phyloP scores from a whole-genome alignment of 2,888 invertebrate species.

The Parnassius mnemosyne region DNA sequence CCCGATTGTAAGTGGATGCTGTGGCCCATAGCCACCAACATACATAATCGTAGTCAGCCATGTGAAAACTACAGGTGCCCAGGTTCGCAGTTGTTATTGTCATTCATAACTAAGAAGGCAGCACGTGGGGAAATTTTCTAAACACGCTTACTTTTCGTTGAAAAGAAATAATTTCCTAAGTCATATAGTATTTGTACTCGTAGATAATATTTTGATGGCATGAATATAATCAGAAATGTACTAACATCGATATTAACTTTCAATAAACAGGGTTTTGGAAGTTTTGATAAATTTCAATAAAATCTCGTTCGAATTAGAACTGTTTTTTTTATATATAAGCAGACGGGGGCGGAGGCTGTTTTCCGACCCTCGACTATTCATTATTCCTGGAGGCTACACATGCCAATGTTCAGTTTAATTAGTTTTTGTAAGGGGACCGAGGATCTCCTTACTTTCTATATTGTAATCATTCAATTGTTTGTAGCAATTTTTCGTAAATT shows the following conservation, averaged over 20 bases:
- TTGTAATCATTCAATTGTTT: slow-evolving; percentile 43
- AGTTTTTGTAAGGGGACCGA: slow-evolving; percentile 62
- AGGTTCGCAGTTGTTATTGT: slow-evolving; percentile 36
- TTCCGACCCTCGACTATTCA: no score
- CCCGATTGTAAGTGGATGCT: no score
- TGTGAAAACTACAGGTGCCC: slow-evolving; percentile 28
- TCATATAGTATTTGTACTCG: no score
- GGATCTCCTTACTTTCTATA: slow-evolving; percentile 43
- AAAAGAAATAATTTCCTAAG: no score
- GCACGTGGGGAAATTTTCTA: no score
- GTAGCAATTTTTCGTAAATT: no score
- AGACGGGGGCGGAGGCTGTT: slow-evolving; percentile 36
- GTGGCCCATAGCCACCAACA: no score
- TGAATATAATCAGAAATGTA: no score
- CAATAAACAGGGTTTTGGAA: no score
- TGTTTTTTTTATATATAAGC: slow-evolving; percentile 57
- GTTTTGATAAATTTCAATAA: slow-evolving; percentile 47
- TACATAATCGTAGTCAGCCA: slow-evolving; percentile 13
- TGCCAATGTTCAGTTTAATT: slow-evolving; percentile 71
- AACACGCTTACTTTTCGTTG: no score
- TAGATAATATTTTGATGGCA: background rate
- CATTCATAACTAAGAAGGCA: slow-evolving; percentile 50
- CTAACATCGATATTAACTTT: background rate
- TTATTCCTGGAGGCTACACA: slow-evolving; percentile 60
- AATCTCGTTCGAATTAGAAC: slow-evolving; percentile 55